phyloP scores from a whole-genome alignment of 2,888 invertebrate genomes.

The Vanessa cardui region DNA sequence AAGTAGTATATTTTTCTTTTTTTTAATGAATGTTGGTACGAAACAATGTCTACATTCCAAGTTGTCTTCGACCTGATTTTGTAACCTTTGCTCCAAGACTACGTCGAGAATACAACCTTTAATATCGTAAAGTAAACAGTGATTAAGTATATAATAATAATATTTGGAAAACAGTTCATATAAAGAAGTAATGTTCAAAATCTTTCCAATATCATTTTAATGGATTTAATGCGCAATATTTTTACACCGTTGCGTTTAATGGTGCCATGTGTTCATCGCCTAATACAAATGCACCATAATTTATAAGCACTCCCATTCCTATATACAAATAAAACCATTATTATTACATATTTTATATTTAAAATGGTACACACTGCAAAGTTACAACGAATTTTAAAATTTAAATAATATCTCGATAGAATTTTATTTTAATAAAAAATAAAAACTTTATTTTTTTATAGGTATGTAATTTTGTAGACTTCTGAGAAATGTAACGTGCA shows the following conservation, averaged over 20 bases:
- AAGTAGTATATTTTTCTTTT: no score
- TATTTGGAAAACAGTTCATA: no score
- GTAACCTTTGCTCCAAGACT: no score
- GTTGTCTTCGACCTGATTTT: no score
- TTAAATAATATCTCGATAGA: conserved; percentile 15
- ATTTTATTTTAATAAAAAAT: conserved; percentile 16
- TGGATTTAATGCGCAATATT: no score
- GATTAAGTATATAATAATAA: no score
- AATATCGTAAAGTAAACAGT: no score
- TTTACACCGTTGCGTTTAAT: background rate
- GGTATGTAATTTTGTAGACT: conserved; percentile 25
- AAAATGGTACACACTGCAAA: conserved; percentile 24
- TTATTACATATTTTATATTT: conserved; percentile 12
- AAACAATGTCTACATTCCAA: no score
- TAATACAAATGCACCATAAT: conserved; percentile 66
- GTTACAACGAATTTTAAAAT: background rate
- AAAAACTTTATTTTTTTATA: conserved; percentile 9
- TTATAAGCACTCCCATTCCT: conserved; percentile 68
- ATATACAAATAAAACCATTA: conserved; percentile 59
- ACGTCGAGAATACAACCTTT: no score
- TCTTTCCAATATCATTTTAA: no score
- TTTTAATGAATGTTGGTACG: no score
- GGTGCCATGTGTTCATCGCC: conserved; percentile 26
- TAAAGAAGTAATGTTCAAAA: no score
- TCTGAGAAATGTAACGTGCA: conserved; percentile 27